phyloP scores from a whole-genome alignment of 2,888 invertebrate genomes.

The Oithona nana region DNA sequence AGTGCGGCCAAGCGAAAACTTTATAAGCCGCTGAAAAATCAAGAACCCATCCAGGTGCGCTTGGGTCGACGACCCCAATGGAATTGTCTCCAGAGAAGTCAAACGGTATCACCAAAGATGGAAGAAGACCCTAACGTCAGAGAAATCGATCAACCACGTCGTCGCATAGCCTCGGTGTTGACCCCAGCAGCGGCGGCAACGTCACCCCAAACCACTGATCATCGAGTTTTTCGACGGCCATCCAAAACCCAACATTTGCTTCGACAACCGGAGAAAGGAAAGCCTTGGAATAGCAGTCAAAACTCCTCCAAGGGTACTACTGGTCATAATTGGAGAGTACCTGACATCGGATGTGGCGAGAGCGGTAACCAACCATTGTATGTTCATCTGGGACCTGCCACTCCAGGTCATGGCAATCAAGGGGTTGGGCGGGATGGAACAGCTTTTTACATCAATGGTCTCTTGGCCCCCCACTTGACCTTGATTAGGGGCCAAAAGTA shows the following conservation, averaged over 20 bases:
- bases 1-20: not conserved
- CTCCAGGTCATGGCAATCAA: not conserved
- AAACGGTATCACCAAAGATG: too few species aligned
- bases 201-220: not conserved
- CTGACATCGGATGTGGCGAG: not conserved
- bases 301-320: not conserved
- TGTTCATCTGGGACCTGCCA: not conserved
- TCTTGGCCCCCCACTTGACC: not conserved
- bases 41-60: not conserved
- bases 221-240: not conserved
- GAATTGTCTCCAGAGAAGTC: too few species aligned
- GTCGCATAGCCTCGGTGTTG: not conserved
- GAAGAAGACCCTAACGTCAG: not conserved
- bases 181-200: not conserved
- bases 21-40: constrained; percentile 1
- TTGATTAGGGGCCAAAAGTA: not conserved
- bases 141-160: not conserved
- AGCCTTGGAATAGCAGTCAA: not conserved
- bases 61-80: not conserved
- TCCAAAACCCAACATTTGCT: not conserved
- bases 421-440: not conserved
- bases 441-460: not conserved
- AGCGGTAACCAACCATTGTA: not conserved
- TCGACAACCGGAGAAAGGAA: not conserved
- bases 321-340: not conserved